A percentile compares a stretch with the other conserved stretches of the same genome.
These are phyloP conservation scores for Pachypeltis micranthus DNA, from an alignment of 1,140 invertebrate genomes.

Conservation along the genomic window DNA sequence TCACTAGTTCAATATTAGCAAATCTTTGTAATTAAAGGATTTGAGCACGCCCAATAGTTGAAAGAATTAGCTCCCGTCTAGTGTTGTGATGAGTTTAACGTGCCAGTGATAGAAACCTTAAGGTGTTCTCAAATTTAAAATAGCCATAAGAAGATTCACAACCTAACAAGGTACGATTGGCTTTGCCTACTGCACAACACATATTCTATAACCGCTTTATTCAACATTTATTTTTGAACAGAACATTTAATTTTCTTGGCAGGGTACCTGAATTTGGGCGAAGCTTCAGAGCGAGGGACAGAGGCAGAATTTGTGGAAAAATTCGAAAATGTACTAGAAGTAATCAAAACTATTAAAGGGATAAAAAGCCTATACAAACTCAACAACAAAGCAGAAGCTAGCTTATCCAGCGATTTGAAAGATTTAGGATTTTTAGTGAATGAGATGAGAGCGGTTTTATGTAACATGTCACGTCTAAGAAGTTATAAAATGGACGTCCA, in stretches of 20 bases:
- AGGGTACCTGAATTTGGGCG: not conserved
- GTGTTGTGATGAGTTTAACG: no score
- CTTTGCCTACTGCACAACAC: no score
- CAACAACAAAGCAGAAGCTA: not conserved
- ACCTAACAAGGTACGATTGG: no score
- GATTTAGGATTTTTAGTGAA: not conserved
- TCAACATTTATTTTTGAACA: no score
- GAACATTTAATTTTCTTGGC: not conserved
- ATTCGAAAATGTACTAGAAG: not conserved
- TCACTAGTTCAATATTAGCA: no score
- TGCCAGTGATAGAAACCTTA: no score
- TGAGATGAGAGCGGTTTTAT: not conserved
- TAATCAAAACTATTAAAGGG: not conserved
- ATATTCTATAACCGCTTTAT: no score
- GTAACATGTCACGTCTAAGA: not conserved
- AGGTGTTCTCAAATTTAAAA: no score
- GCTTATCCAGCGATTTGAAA: not conserved
- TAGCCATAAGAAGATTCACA: no score
- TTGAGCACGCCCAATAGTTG: no score
- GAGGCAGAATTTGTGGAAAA: not conserved
- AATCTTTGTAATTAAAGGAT: no score
- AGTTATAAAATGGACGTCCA: not conserved
- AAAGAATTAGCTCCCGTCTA: no score
- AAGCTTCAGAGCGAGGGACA: not conserved
- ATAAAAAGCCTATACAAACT: not conserved